Evolutionary conservation across 2,888 invertebrate species (phyloP).

Genomic region (Phanerotoma sp.): DNA sequence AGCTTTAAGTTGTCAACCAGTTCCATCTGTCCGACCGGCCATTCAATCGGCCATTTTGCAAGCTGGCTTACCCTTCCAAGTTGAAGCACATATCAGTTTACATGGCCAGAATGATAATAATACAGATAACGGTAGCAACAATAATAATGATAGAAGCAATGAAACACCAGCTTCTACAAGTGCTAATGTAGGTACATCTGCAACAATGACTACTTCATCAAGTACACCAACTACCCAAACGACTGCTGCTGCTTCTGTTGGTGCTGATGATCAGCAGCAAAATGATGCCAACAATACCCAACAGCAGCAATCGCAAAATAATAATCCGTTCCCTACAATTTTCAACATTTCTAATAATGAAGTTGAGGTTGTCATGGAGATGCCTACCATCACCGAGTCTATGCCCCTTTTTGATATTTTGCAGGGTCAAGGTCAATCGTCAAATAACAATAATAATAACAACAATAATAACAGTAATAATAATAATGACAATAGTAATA

Average conservation of each 20-base stretch:
- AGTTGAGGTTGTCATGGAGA: slow-evolving; percentile 66
- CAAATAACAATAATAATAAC: neutral
- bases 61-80: slow-evolving; percentile 68
- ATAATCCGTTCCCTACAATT: slow-evolving; percentile 39
- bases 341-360: slow-evolving; percentile 58
- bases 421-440: too few relatives aligned
- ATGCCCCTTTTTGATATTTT: too few relatives aligned
- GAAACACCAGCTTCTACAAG: slow-evolving; percentile 20
- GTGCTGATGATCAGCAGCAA: slow-evolving; percentile 22
- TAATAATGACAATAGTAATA: too few relatives aligned
- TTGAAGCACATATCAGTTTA: slow-evolving; percentile 58
- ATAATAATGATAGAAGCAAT: slow-evolving; percentile 19
- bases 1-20: slow-evolving; percentile 70
- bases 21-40: too few relatives aligned
- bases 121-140: slow-evolving; percentile 32
- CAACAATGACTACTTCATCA: slow-evolving; percentile 24
- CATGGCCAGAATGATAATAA: slow-evolving; percentile 42
- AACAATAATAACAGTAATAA: slow-evolving; percentile 35
- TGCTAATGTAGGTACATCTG: slow-evolving; percentile 25
- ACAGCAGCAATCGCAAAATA: slow-evolving; percentile 22
- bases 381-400: slow-evolving; percentile 43
- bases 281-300: slow-evolving; percentile 27
- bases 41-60: too few relatives aligned
- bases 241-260: too few relatives aligned
- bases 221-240: slow-evolving; percentile 23